Evolutionary conservation across 2,113 vertebrate species (phyloP).

Genomic region (Marcusenius ussheri): DNA sequence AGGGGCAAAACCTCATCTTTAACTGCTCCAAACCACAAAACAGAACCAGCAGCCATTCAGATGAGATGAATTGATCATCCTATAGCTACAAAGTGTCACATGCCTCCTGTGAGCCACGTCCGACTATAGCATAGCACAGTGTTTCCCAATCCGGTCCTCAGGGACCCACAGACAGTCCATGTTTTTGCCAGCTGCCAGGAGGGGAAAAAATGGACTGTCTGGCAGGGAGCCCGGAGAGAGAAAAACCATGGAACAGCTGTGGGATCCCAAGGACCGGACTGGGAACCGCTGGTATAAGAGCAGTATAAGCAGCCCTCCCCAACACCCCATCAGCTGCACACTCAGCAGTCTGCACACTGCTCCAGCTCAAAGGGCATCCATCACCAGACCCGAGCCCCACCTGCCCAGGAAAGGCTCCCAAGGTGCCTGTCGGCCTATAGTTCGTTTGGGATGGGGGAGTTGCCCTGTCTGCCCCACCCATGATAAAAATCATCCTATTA

Average conservation of each 20-base stretch:
- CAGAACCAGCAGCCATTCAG: neutral
- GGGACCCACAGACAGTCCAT: no score
- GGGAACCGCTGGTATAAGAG: neutral
- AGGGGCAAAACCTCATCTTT: neutral
- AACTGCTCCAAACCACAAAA: neutral
- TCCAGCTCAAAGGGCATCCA: neutral
- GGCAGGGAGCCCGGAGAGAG: no score
- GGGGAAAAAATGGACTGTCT: no score
- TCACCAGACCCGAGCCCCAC: neutral
- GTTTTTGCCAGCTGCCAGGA: no score
- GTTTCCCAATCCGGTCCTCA: no score
- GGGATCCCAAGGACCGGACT: no score
- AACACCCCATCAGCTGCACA: conserved; percentile 15
- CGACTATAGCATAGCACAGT: neutral
- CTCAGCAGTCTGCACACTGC: neutral
- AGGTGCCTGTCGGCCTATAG: neutral
- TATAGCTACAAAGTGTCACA: neutral
- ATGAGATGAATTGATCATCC: neutral
- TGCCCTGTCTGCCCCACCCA: neutral
- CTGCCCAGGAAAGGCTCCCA: neutral
- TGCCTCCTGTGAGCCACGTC: neutral
- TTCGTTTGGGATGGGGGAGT: neutral
- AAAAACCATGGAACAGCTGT: no score
- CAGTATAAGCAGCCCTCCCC: neutral
- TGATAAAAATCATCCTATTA: neutral